A percentile compares a stretch with the other conserved stretches of the same genome.
phyloP scores from a whole-genome alignment of 2,113 vertebrate genomes.

The Corvus cornix region DNA sequence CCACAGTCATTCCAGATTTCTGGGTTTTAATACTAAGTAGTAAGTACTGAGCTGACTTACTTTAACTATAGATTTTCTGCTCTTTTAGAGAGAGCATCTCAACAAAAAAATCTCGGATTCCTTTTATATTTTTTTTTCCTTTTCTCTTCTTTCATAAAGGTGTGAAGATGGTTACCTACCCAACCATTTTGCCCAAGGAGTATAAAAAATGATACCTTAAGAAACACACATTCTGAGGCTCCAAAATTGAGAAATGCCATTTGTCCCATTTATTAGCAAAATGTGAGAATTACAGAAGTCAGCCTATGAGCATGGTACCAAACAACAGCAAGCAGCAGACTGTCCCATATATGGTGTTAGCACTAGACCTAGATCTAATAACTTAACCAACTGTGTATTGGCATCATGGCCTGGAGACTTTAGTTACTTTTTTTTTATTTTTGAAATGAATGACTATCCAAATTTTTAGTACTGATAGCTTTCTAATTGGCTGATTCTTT shows the following conservation, averaged over 20 bases:
- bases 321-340: background rate
- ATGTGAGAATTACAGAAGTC: background rate
- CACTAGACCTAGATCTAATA: background rate
- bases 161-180: background rate
- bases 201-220: background rate
- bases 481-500: conserved; percentile 14
- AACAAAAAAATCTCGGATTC: background rate
- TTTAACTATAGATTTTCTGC: background rate
- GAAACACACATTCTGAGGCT: background rate
- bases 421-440: background rate
- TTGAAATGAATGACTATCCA: background rate
- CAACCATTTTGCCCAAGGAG: background rate
- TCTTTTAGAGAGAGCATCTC: background rate
- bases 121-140: background rate
- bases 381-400: background rate
- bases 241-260: background rate
- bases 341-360: background rate
- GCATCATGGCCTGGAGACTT: background rate
- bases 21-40: background rate
- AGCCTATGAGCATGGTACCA: background rate
- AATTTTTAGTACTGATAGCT: background rate
- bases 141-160: background rate
- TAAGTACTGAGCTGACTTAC: background rate
- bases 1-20: background rate
- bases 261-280: background rate